Base-by-base conservation (phyloP, 1,140 invertebrate genomes). In the Drosophila yakuba region DNA sequence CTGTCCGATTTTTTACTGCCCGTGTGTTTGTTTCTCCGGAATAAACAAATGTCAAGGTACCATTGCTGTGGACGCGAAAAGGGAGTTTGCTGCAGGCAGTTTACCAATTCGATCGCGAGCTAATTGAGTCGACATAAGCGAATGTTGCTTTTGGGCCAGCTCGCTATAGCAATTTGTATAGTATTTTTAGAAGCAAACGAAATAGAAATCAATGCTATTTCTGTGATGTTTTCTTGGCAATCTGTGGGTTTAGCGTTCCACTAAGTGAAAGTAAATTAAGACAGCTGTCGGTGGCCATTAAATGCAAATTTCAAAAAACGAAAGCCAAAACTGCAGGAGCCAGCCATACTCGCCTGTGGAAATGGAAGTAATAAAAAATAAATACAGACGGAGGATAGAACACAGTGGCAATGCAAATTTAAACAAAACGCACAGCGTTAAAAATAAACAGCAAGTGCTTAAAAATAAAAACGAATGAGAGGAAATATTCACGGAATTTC, bases 61-160 rank as follows among this genome's bases (percentile, higher is more conserved):
- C 68, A 73, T 52, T 51, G n/a, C 68, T 61, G 47, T 20, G 28
- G 39, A 76, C 44, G 73, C 73, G 15, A 8, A 55, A 28, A 51
- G 47, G 3, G 54, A 80, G 57, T 20, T 20, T 20, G 20, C 20
- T 20, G 20, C 1, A 20, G 20, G 20, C 20, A 20, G 20, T 20
- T 20, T 1, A 66, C 7, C 25, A 55, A 48, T 20, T 59, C 25
- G 48, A 14, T 48, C 36, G 58, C 38, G 25, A 74, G 66, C 83
- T 88, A 86, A 82, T 88, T 82, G 66, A 86, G 83, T 88, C 79
- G 72, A 59, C 62, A 75, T 61, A 52, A 54, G 44, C 75, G 52
- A 23, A 74, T 68, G 63, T 50, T 73, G 67, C 45, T 61, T 47
- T 67, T 52, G 28, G 50, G 10, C 44, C 41, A 45, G 48, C 44